Conservation (phyloP, 2,797 vertebrate species). For the Sebastes steindachneri region DNA sequence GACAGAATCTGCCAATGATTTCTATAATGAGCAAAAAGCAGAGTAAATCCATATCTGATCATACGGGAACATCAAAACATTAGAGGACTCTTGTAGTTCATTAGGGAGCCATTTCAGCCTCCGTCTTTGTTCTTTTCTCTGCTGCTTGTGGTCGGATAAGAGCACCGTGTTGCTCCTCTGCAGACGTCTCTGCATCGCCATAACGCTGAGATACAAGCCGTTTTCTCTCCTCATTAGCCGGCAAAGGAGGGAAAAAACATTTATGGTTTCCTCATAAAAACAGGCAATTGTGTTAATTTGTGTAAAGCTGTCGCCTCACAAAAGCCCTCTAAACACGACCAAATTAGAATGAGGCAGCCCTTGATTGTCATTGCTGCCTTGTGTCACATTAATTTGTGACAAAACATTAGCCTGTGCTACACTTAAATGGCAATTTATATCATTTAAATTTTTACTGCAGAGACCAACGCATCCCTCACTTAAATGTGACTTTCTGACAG, state of each 20-base stretch:
- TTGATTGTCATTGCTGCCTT: constrained; percentile 99
- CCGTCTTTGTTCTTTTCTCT: constrained; percentile 74
- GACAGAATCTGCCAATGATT: constrained; percentile 68
- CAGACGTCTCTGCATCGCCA: constrained; percentile 56
- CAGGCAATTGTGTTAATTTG: constrained; percentile 98
- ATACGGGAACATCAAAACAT: constrained; percentile 70
- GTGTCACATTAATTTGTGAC: constrained; percentile 99
- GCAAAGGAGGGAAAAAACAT: constrained; percentile 83
- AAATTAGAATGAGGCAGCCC: constrained; percentile 97
- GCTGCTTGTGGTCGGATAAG: constrained; percentile 47
- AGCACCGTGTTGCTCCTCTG: constrained; percentile 64
- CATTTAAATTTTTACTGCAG: constrained; percentile 99
- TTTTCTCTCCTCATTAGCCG: constrained; percentile 90
- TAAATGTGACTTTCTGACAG: constrained; percentile 99
- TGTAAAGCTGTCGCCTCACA: constrained; percentile 91
- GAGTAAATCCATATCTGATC: constrained; percentile 60
- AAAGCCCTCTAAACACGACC: constrained; percentile 96
- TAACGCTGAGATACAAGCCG: constrained; percentile 80
- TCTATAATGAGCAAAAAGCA: constrained; percentile 65
- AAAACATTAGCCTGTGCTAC: constrained; percentile 96
- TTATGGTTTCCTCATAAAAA: constrained; percentile 96
- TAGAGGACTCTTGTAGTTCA: constrained; percentile 64
- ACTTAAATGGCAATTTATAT: constrained; percentile 99
- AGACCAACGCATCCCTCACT: constrained; percentile 93
- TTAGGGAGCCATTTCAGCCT: constrained; percentile 66